Conservation (phyloP, 2,888 invertebrate genomes). For the Platerodrilus igneus region DNA sequence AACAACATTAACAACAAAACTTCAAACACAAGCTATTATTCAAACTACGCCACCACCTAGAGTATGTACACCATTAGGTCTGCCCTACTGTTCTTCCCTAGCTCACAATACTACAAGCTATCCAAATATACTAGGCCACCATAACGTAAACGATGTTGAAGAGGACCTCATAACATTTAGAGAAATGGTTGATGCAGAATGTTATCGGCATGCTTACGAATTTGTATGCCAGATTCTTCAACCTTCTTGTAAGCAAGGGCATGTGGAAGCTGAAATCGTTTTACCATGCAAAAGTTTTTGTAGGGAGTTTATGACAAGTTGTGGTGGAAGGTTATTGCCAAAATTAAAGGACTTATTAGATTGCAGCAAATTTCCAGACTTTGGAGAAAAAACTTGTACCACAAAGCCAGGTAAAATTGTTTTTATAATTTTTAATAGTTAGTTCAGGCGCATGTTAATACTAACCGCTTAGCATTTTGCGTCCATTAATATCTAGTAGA, state of each 20-base stretch:
- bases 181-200: slow-evolving; percentile 86
- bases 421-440: slow-evolving; percentile 8
- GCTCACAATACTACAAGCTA: slow-evolving; percentile 78
- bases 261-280: slow-evolving; percentile 54
- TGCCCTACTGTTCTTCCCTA: slow-evolving; percentile 66
- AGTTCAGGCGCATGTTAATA: no score
- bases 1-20: slow-evolving; percentile 45
- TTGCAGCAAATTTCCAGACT: slow-evolving; percentile 76
- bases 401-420: slow-evolving; percentile 64
- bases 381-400: slow-evolving; percentile 67
- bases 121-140: slow-evolving; percentile 74
- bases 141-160: slow-evolving; percentile 57
- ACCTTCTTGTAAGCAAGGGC: slow-evolving; percentile 61
- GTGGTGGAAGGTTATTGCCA: slow-evolving; percentile 69
- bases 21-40: slow-evolving; percentile 48
- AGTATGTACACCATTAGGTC: slow-evolving; percentile 62
- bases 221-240: slow-evolving; percentile 84
- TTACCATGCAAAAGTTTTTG: slow-evolving; percentile 81
- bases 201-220: slow-evolving; percentile 82
- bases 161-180: slow-evolving; percentile 77
- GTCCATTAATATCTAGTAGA: no score
- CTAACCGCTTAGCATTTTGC: no score
- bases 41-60: slow-evolving; percentile 60
- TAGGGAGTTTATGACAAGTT: slow-evolving; percentile 76
- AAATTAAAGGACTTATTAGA: slow-evolving; percentile 69